Evolutionary conservation across 1,140 invertebrate genomes (phyloP), one percentile per base, ranked within the genome.

Genomic region (Triops cancriformis): DNA sequence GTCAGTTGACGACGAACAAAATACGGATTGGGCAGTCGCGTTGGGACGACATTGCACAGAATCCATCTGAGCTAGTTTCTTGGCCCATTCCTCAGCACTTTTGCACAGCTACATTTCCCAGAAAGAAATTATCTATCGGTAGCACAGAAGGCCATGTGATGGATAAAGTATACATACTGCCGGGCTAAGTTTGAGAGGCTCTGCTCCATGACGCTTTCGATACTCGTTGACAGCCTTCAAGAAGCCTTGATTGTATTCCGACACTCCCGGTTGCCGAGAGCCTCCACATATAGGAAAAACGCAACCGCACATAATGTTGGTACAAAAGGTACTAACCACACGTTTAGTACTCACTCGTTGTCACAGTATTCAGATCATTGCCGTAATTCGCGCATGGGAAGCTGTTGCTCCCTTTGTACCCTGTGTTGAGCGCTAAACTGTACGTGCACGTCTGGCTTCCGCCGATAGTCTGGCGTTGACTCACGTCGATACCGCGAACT

Each of bases 171-270:
- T 64, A 64, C 86, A 85, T 86, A 92, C 91, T 85, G 93, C 88
- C 85, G 90, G 88, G 82, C 87, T 89, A 27, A 95, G 82, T 83
- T 89, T 88, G 75, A 95, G 82, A 3, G 89, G 87, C 1, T 88
- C 85, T 1, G 89, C 90, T 73, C 89, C 88, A 83, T 96, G 94
- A 81, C 89, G 90, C 79, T 85, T 85, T 80, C 94, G 86, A 81
- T 92, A 93, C 74, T 91, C 89, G 83, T 95, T 95, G 83, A 94
- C 93, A 27, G 90, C 86, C 73, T 89, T 85, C 76, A 94, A 85
- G 83, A 86, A 89, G 81, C 88, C 90, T 83, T 84, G 85, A 81
- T 85, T 87, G 87, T 87, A 92, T 23, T 64, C 51, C 23, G 23
- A 64, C 14, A 6, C 51, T 3, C 23, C 51, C 18, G 51, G 23